A percentile compares a stretch with the other conserved stretches of the same genome.
Conservation (phyloP, 2,888 invertebrate genomes). For the Tyria jacobaeae region DNA sequence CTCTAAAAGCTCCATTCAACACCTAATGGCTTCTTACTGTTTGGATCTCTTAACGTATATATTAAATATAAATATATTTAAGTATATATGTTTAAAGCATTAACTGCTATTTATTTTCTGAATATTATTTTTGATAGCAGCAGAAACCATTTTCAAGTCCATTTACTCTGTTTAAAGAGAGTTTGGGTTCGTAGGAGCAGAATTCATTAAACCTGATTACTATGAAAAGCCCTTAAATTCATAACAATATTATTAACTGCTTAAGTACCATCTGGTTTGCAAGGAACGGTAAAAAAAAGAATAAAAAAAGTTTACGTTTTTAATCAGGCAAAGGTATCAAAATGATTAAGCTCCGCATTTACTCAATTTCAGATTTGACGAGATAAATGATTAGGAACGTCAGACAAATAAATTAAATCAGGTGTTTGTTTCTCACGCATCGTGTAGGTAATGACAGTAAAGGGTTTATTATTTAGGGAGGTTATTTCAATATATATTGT, state of each 20-base stretch:
- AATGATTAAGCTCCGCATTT: slow-evolving; percentile 1
- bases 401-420: slow-evolving; percentile 22
- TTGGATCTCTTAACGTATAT: slow-evolving; percentile 43
- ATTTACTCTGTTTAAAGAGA: slow-evolving; percentile 28
- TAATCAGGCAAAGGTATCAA: neutral
- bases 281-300: neutral
- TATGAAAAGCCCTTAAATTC: slow-evolving; percentile 16
- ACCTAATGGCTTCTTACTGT: slow-evolving; percentile 32
- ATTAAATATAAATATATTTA: slow-evolving; percentile 30
- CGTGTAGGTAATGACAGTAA: neutral
- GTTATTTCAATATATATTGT: slow-evolving; percentile 3
- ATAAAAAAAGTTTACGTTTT: neutral
- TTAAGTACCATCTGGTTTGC: neutral
- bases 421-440: slow-evolving; percentile 19
- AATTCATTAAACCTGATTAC: slow-evolving; percentile 29
- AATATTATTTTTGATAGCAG: slow-evolving; percentile 22
- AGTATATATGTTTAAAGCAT: slow-evolving; percentile 29
- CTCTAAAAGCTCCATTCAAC: slow-evolving; percentile 35
- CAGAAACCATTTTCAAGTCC: slow-evolving; percentile 16
- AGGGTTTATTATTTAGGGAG: neutral
- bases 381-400: slow-evolving; percentile 12
- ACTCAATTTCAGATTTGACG: neutral
- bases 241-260: slow-evolving; percentile 14
- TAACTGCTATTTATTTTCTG: slow-evolving; percentile 26
- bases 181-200: slow-evolving; percentile 9